These are phyloP conservation scores for Cichlasoma orientale DNA, from an alignment of 2,797 vertebrate species.

Conservation along the genomic window DNA sequence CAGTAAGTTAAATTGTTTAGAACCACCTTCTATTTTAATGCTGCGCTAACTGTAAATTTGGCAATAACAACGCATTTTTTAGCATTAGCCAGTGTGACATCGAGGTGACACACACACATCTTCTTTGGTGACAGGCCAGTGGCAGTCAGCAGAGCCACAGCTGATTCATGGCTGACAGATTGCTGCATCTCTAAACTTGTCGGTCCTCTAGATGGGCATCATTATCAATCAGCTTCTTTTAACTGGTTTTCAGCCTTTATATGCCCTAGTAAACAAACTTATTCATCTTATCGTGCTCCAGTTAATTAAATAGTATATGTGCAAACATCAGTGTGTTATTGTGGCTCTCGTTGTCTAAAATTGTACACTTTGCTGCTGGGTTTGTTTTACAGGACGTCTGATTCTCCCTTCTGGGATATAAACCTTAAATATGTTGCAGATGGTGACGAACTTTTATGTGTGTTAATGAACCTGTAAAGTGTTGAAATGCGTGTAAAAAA, in stretches of 20 bases:
- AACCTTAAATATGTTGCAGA: slow-evolving; percentile 61
- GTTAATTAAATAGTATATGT: not conserved
- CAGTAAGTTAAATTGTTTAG: not conserved
- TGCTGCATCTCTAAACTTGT: not conserved
- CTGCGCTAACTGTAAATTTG: not conserved
- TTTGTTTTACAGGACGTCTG: slow-evolving; percentile 61
- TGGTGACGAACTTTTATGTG: slow-evolving; percentile 47
- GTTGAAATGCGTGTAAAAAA: slow-evolving; percentile 18
- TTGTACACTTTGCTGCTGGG: slow-evolving; percentile 20
- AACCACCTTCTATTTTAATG: not conserved
- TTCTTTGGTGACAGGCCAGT: not conserved
- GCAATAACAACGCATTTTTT: too few relatives aligned
- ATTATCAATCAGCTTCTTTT: not conserved
- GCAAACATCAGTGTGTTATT: slow-evolving; percentile 46
- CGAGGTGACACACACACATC: not conserved
- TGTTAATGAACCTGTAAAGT: slow-evolving; percentile 22
- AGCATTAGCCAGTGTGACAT: not conserved
- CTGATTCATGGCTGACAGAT: not conserved
- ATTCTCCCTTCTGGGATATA: slow-evolving; percentile 42
- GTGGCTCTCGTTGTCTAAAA: slow-evolving; percentile 40
- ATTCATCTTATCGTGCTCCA: not conserved
- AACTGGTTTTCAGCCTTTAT: not conserved
- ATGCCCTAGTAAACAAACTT: not conserved
- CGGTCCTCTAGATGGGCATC: not conserved
- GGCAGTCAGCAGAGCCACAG: not conserved